Evolutionary conservation across 2,888 invertebrate species (phyloP), one percentile per base, ranked within the genome.

Genomic region (Dascillus cervinus): DNA sequence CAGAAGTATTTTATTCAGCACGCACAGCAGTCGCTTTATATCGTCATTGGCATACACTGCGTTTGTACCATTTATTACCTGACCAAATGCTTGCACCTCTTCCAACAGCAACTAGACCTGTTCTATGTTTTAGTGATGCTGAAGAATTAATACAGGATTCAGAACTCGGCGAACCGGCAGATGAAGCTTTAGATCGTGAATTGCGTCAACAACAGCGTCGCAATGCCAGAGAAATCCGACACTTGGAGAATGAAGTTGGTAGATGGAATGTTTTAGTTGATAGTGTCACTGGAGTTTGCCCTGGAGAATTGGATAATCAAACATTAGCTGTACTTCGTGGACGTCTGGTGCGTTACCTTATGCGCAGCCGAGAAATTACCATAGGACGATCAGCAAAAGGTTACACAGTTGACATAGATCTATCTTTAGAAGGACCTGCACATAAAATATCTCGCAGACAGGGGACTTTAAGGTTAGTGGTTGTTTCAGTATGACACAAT

Each of bases 361-460:
- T 96, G 92, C 71, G 92, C 41, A 92, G 92, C 8, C 74, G 85
- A 56, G 94, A 95, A 82, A 94, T 96, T 27, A 91, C 91, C 1
- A 79, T 97, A 22, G 96, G 96, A 1, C 75, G 96, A 36, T 81
- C 83, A 41, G 87, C 92, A 1, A 83, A 86, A 50, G 91, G 91
- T 54, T 82, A 85, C 52, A 73, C 73, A 26, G 91, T 97, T 19
- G 96, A 97, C 65, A 91, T 96, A 13, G 94, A 97, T 66, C 68
- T 97, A 26, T 80, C 84, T 1, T 67, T 95, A 22, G 96, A 97
- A 66, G 96, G 96, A 0, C 94, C 95, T 0, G 86, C 95, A 0
- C 85, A 86, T 62, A 96, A 95, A 67, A 82, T 92, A 21, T 95
- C 95, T 0, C 73, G 96, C 22, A 77, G 88, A 43, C 96, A 96